These are phyloP conservation scores for Apis florea DNA, from an alignment of 1,140 invertebrate genomes.

Conservation along the genomic window DNA sequence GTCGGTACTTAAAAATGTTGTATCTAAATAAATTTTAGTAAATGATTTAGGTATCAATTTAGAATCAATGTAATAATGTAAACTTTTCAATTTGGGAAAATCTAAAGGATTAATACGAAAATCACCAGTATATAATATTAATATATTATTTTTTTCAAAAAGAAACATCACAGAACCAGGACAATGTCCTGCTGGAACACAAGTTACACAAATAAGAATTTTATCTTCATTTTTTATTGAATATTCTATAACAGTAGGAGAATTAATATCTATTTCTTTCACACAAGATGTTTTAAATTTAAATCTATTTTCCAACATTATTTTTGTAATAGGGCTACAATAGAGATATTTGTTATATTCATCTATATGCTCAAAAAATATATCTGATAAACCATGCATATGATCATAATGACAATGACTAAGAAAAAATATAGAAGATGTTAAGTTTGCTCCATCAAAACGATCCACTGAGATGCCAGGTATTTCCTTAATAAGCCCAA, in stretches of 20 bases:
- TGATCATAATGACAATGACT: conserved; percentile 87
- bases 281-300: conserved; percentile 60
- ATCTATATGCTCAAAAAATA: conserved; percentile 65
- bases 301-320: conserved; percentile 62
- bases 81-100: conserved; percentile 80
- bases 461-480: conserved; percentile 83
- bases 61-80: conserved; percentile 78
- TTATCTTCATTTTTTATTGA: conserved; percentile 54
- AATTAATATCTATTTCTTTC: conserved; percentile 68
- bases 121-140: conserved; percentile 87
- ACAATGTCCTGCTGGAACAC: conserved; percentile 86
- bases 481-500: conserved; percentile 83
- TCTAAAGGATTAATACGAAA: conserved; percentile 83
- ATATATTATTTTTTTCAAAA: conserved; percentile 80
- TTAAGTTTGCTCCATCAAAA: conserved; percentile 80
- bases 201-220: conserved; percentile 81
- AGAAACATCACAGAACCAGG: conserved; percentile 89
- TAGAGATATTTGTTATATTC: conserved; percentile 68
- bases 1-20: conserved; percentile 83
- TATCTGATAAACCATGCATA: conserved; percentile 81
- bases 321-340: conserved; percentile 73
- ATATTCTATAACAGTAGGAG: conserved; percentile 66
- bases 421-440: conserved; percentile 83
- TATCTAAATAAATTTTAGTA: conserved; percentile 85
- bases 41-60: conserved; percentile 78